Conservation (phyloP, 2,888 invertebrate genomes). For the Hydriomena furcata region DNA sequence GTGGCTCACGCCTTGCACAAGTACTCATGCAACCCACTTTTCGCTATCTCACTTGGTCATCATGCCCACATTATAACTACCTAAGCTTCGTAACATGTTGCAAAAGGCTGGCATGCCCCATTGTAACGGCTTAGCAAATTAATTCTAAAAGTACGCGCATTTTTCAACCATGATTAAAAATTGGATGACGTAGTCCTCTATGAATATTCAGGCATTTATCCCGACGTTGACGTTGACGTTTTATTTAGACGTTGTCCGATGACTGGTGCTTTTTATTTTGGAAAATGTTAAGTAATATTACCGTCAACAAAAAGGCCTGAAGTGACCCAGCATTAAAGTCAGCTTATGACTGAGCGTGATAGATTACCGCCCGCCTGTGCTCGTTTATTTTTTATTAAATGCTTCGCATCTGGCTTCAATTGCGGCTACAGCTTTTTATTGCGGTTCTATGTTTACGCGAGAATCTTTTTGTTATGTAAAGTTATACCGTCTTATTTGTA, state of each 20-base stretch:
- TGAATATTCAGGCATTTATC: constrained; percentile 65
- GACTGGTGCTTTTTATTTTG: constrained; percentile 65
- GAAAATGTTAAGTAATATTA: constrained; percentile 72
- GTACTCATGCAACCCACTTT: neutral
- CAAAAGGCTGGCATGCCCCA: constrained; percentile 1
- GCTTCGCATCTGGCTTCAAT: constrained; percentile 72
- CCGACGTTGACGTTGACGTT: constrained; percentile 66
- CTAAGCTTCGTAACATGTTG: constrained; percentile 5
- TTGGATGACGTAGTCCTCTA: constrained; percentile 41
- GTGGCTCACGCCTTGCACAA: neutral
- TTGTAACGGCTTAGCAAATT: constrained; percentile 33
- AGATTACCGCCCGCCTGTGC: constrained; percentile 68
- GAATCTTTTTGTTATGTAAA: constrained; percentile 43
- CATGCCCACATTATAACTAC: constrained; percentile 13
- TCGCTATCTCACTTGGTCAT: constrained; percentile 6
- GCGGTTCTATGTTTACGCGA: constrained; percentile 50
- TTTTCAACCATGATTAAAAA: constrained; percentile 47
- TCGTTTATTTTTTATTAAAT: constrained; percentile 79
- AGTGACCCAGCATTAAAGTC: constrained; percentile 82
- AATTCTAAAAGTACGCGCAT: constrained; percentile 37
- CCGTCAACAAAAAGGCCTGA: constrained; percentile 79
- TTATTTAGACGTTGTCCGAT: constrained; percentile 65
- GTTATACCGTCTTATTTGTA: constrained; percentile 22
- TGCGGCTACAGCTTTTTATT: constrained; percentile 71
- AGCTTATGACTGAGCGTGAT: constrained; percentile 80